Evolutionary conservation across 2,888 invertebrate species (phyloP).

Genomic region (Ennomos fuscantarius): DNA sequence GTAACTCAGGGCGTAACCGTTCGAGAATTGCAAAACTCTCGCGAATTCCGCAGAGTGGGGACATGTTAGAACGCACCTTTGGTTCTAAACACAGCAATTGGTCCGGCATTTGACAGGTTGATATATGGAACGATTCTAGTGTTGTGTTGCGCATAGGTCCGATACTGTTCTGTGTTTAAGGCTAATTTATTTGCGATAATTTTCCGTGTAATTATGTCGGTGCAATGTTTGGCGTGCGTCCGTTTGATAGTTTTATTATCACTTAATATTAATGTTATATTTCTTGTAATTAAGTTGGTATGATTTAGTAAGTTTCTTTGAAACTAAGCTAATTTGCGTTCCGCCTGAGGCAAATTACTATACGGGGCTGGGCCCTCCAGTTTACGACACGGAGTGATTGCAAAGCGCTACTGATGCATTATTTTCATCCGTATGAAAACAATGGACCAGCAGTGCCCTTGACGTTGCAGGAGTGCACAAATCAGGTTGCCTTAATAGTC

Average conservation of each 20-base stretch:
- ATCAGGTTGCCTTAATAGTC: too few species aligned
- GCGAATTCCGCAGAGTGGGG: slow-evolving; percentile 72
- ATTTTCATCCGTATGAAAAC: too few species aligned
- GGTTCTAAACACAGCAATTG: slow-evolving; percentile 74
- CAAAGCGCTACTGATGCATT: too few species aligned
- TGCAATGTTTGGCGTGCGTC: slow-evolving; percentile 41
- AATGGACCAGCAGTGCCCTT: too few species aligned
- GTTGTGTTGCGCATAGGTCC: slow-evolving; percentile 24
- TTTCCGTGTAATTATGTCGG: slow-evolving; percentile 49
- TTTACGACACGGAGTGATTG: too few species aligned
- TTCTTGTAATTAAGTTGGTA: slow-evolving; percentile 8
- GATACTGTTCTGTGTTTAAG: slow-evolving; percentile 22
- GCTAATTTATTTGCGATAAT: slow-evolving; percentile 43
- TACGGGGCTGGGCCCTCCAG: too few species aligned
- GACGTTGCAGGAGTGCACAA: too few species aligned
- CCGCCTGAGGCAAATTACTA: too few species aligned
- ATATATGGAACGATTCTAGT: slow-evolving; percentile 69
- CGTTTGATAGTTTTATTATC: slow-evolving; percentile 41
- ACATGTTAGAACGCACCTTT: slow-evolving; percentile 67
- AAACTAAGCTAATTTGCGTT: not conserved
- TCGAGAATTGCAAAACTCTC: slow-evolving; percentile 63
- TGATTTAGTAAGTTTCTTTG: slow-evolving; percentile 3
- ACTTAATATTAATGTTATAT: slow-evolving; percentile 31
- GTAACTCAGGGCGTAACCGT: slow-evolving; percentile 73
- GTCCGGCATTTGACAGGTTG: slow-evolving; percentile 76